Conservation (phyloP, 2,797 vertebrate genomes). For the Schizothorax lantsangensis region DNA sequence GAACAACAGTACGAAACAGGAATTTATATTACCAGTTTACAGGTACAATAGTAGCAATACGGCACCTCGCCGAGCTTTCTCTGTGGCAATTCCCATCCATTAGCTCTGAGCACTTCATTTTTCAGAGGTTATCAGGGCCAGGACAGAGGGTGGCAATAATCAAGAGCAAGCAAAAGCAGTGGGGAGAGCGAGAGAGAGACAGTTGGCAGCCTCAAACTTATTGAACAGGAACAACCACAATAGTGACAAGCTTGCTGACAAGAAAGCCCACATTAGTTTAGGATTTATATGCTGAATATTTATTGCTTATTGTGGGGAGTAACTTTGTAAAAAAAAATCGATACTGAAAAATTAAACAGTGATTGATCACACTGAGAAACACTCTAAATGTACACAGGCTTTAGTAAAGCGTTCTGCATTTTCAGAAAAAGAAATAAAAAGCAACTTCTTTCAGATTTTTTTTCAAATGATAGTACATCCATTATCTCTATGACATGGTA, state of each 20-base stretch:
- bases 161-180: constrained; percentile 50
- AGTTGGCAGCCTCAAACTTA: constrained; percentile 20
- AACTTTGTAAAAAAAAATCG: neutral
- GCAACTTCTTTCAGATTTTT: neutral
- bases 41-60: constrained; percentile 61
- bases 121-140: constrained; percentile 61
- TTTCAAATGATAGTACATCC: neutral
- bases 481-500: neutral
- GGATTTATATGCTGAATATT: constrained; percentile 28
- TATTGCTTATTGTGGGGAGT: constrained; percentile 7
- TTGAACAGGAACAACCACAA: constrained; percentile 40
- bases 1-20: constrained; percentile 53
- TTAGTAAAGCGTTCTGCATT: neutral
- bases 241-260: constrained; percentile 44
- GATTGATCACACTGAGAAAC: constrained; percentile 11
- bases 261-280: constrained; percentile 33
- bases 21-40: constrained; percentile 66
- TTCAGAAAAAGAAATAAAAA: neutral
- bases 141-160: constrained; percentile 58
- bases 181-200: constrained; percentile 22
- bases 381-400: neutral
- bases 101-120: constrained; percentile 59
- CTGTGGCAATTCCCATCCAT: constrained; percentile 50
- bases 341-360: constrained; percentile 17
- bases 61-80: constrained; percentile 52